Evolutionary conservation across 2,797 vertebrate genomes (phyloP).

Genomic region (Hypotaenidia philippensis): DNA sequence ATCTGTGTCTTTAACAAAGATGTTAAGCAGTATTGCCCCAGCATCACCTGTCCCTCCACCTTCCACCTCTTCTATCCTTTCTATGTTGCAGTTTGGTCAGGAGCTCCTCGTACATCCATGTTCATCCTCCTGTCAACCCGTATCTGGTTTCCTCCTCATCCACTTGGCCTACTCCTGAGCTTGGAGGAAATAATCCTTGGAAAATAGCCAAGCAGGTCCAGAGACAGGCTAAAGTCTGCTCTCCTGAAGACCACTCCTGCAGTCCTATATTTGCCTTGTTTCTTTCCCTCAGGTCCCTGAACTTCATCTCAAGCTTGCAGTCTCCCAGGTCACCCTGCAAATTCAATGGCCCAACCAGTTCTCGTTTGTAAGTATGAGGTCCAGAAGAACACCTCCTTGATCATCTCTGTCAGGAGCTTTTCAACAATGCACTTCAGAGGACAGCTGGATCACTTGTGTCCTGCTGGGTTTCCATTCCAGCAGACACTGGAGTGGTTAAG

Average conservation of each 20-base stretch:
- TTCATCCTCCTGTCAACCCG: neutral
- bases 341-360: neutral
- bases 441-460: neutral
- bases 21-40: neutral
- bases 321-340: neutral
- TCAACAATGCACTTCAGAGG: neutral
- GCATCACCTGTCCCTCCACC: neutral
- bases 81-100: neutral
- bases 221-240: neutral
- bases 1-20: neutral
- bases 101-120: neutral
- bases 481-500: neutral
- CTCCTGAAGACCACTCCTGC: accelerated
- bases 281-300: neutral
- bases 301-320: neutral
- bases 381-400: neutral
- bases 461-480: neutral
- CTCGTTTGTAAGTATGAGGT: accelerated
- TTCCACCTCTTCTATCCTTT: neutral
- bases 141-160: neutral
- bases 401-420: neutral
- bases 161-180: neutral
- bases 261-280: neutral
- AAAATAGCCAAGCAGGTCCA: neutral
- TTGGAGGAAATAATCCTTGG: neutral